phyloP scores from a whole-genome alignment of 2,113 vertebrate genomes.

The Gallinago media region DNA sequence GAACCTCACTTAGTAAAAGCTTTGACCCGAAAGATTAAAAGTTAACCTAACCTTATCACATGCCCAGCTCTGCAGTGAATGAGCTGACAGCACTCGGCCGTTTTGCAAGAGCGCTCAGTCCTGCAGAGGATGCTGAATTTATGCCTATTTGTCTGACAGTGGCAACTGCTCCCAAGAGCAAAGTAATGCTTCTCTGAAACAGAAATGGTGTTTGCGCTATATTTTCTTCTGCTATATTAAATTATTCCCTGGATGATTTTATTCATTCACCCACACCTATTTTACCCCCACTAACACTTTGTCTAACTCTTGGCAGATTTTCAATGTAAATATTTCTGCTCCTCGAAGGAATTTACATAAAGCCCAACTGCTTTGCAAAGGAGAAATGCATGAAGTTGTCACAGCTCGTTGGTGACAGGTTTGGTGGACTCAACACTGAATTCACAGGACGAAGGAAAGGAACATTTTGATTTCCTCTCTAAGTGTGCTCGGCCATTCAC shows the following conservation, averaged over 20 bases:
- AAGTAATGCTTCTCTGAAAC: neutral
- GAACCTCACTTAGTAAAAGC: neutral
- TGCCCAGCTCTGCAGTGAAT: neutral
- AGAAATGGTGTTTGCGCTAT: neutral
- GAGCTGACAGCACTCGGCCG: neutral
- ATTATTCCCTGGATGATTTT: neutral
- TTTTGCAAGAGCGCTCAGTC: neutral
- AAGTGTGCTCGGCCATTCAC: too few species aligned
- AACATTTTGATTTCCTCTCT: too few species aligned
- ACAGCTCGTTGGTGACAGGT: neutral
- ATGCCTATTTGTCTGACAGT: neutral
- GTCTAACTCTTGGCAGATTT: neutral
- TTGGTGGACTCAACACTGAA: neutral
- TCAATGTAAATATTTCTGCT: slow-evolving; percentile 18
- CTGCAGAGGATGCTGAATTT: neutral
- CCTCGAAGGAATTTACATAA: neutral
- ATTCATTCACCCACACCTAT: neutral
- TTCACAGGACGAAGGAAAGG: neutral
- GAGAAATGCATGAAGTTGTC: neutral
- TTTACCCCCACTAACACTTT: neutral
- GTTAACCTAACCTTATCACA: neutral
- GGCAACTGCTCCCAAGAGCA: neutral
- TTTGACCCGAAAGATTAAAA: neutral
- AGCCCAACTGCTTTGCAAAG: neutral
- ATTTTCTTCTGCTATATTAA: neutral